Base-by-base conservation (phyloP, 1,140 invertebrate species). In the Panagrolaimus sp. region DNA sequence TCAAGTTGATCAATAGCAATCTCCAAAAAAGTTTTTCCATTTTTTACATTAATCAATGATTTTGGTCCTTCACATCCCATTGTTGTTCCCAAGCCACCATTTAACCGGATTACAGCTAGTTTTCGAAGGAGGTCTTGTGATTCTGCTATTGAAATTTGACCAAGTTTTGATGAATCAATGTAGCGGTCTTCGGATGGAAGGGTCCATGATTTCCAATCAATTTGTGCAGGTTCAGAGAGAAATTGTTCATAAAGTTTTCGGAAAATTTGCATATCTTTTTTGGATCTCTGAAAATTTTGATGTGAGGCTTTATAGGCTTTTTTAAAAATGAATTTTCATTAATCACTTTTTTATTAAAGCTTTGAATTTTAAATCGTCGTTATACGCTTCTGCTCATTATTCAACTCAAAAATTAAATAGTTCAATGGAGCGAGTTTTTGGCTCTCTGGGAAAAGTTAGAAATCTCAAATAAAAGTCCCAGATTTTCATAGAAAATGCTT, bases 51-150 rank as follows among this genome's bases (percentile, higher is more conserved):
- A 70, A 99, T 98, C 8, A 96, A 89, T 69, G 92, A 96, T 87
- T 99, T 99, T 7, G 96, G 96, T 14, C 96, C 96, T 79, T 90
- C 90, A 81, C 96, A 98, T 4, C 96, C 96, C 96, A 98, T 98
- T 7, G 92, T 95, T 0, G 96, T 99, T 47, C 96, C 96, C 14
- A 99, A 86, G 78, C 96, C 96, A 84, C 96, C 96, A 86, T 99
- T 99, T 1, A 99, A 86, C 84, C 98, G 98, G n/a, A 99, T 89
- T 23, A 99, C 96, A 23, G 97, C 91, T 75, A 99, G 84, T 85
- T 95, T 92, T 73, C 90, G 88, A 47, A 98, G 85, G 88, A 97
- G 90, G 0, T 85, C 25, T 27, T 61, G 43, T 63, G 57, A 47
- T 44, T 78, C 64, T 43, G 31, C 43, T 14, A 47, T 45, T 16